These are phyloP conservation scores for Amphipyra tragopoginis DNA, from an alignment of 2,888 invertebrate species.

Conservation along the genomic window DNA sequence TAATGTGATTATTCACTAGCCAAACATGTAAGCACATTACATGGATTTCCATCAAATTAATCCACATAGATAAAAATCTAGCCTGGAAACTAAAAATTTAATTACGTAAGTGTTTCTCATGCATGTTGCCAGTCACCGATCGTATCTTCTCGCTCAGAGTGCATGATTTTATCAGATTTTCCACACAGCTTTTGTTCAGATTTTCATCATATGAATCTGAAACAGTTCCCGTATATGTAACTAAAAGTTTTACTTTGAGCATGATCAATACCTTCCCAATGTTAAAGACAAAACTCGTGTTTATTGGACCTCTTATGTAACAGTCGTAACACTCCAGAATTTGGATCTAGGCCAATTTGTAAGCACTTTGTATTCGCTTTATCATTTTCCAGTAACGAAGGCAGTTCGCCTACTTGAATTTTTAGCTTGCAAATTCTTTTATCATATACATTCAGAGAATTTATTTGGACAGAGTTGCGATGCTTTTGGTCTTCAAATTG, in stretches of 20 bases:
- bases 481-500: slow-evolving; percentile 12
- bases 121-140: not conserved
- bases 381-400: slow-evolving; percentile 37
- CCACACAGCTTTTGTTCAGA: not conserved
- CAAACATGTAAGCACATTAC: too few relatives aligned
- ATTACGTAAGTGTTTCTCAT: not conserved
- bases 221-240: slow-evolving; percentile 8
- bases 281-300: slow-evolving; percentile 23
- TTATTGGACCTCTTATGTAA: slow-evolving; percentile 28
- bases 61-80: not conserved
- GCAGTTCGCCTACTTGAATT: slow-evolving; percentile 11
- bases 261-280: slow-evolving; percentile 13
- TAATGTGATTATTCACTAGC: too few relatives aligned
- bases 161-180: slow-evolving; percentile 6
- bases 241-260: slow-evolving; percentile 1
- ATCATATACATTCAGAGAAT: slow-evolving; percentile 22
- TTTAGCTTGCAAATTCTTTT: slow-evolving; percentile 30
- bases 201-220: not conserved
- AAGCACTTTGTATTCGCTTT: slow-evolving; percentile 24
- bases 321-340: slow-evolving; percentile 7
- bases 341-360: slow-evolving; percentile 50
- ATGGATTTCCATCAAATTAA: too few relatives aligned
- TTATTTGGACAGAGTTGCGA: slow-evolving; percentile 21
- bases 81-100: slow-evolving; percentile 17
- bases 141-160: not conserved